Base-by-base conservation (phyloP, 2,113 vertebrate genomes). In the Misgurnus anguillicaudatus region DNA sequence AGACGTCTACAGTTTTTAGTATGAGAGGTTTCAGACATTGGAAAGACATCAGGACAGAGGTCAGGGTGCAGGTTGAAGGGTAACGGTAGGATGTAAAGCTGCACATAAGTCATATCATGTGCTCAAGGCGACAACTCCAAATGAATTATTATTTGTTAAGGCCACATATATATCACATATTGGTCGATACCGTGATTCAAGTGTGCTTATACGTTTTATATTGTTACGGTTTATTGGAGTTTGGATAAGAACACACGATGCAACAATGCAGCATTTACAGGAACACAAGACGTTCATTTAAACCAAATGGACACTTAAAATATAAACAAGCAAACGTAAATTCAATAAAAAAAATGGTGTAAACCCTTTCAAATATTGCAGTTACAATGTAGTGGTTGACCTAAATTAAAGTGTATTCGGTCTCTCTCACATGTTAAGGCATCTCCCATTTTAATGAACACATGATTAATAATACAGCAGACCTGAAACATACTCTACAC, bases 11-110 rank as follows among this genome's bases (percentile, higher is more conserved):
- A 42, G 36, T 41, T 71, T 80, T 51, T 24, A 21, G 16, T 61
- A 71, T 66, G 72, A 76, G 66, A 75, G 64, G 58, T 75, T 77
- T 80, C 74, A 83, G 57, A 85, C 83, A 82, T 71, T 64, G 8
- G 41, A 60, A 65, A 80, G 42, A 48, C 41, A 65, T 47, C 39
- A 48, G 16, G 38, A 47, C 74, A 80, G 73, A 67, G 62, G 39
- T 51, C 61, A 73, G 74, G 75, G 48, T 70, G 70, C 41, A 68
- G 31, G 45, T 31, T 24, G 55, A 47, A 57, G 16, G 36, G 58
- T 48, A 62, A 45, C n/a, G 57, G 21, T 39, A 61, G 16, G n/a
- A 53, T 16, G 8, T 48, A 66, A 64, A 69, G 17, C 60, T 62
- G 72, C 39, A 60, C 16, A 31, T 4, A 41, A 39, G 79, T 81